phyloP scores from a whole-genome alignment of 2,888 invertebrate species.

The Stenodema calcarata region DNA sequence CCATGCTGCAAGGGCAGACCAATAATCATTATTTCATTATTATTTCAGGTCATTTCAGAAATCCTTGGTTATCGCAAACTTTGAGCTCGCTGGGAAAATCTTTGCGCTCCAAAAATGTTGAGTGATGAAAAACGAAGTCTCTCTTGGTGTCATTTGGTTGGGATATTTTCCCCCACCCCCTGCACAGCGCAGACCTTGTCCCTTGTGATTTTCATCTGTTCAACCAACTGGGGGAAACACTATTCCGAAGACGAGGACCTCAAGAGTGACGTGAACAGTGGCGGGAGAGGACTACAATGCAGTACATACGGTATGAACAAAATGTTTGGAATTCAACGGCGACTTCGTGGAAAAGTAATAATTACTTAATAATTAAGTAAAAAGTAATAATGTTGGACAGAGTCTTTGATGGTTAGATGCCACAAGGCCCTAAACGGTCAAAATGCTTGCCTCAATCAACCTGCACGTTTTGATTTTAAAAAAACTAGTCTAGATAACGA shows the following conservation, averaged over 20 bases:
- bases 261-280: no score
- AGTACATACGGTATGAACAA: not conserved
- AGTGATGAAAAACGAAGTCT: not conserved
- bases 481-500: not conserved
- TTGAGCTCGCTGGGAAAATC: no score
- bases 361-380: no score
- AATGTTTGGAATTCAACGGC: not conserved
- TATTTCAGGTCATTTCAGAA: no score
- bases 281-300: not conserved
- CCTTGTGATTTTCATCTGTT: slow-evolving; percentile 38
- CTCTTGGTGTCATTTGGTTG: slow-evolving; percentile 49
- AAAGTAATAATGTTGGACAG: no score
- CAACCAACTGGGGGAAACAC: slow-evolving; percentile 22
- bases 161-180: slow-evolving; percentile 50
- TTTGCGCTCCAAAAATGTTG: no score
- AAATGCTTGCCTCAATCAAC: no score
- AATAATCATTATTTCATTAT: no score
- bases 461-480: not conserved
- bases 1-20: no score
- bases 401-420: no score
- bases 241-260: not conserved
- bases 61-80: no score
- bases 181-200: not conserved
- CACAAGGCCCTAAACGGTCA: no score
- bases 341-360: not conserved